Base-by-base conservation (phyloP, 2,113 vertebrate species). In the Saccopteryx bilineata region DNA sequence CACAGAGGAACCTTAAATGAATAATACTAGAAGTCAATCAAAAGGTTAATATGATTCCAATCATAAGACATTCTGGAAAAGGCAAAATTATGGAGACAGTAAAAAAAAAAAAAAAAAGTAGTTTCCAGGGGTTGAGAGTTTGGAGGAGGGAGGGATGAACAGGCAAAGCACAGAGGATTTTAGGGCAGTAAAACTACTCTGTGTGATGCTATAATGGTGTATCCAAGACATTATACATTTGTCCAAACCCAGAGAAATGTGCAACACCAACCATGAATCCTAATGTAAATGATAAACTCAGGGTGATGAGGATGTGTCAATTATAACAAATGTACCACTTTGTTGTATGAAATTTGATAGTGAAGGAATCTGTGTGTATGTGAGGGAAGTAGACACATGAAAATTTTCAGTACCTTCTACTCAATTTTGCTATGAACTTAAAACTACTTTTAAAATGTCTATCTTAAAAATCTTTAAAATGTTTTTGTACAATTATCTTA, bases 401-500 rank as follows among this genome's bases (percentile, higher is more conserved):
- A 50, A 75, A 94, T 83, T 52, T 33, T 63, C 33, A 54, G 52
- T 26, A n/a, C 3, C 48, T 83, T 78, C 48, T 4, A 12, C 7
- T 71, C n/a, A 75, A 68, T 31, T 82, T n/a, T 94, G 39, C 12
- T 80, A 5, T 86, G 12, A 69, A 87, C 33, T 14, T 90, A 54
- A 96, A 87, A 71, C 52, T 90, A 58, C n/a, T 81, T 17, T 39
- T 63, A 82, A 71, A 72, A 63, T 9, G 31, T 10, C 18, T 54
- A 71, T 5, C 31, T 33, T 46, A 61, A 76, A 58, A 26, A 39
- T 23, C 8, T 63, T 83, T 11, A 83, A 69, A 74, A 48, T 84
- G n/a, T 61, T 52, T 90, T 78, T 54, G 15, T 84, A 96, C 23
- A 78, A 66, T 86, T 46, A 94, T 66, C 52, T 60, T 54, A 89